These are phyloP conservation scores for Sphaerophoria rueppellii DNA, from an alignment of 2,888 invertebrate genomes.

Conservation along the genomic window DNA sequence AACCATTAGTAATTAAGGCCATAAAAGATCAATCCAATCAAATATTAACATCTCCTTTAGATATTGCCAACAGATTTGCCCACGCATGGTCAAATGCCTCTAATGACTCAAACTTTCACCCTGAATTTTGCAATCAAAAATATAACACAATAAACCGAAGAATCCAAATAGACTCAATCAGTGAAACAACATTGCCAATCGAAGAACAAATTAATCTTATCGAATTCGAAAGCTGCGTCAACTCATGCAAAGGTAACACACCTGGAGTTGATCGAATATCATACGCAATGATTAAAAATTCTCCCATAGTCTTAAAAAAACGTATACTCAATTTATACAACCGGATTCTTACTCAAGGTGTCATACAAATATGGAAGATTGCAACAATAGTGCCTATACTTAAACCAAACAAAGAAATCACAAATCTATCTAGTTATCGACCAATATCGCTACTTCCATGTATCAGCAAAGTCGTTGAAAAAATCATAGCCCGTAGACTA, in stretches of 20 bases:
- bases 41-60: slow-evolving; percentile 15
- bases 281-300: not conserved
- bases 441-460: not conserved
- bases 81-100: slow-evolving; percentile 6
- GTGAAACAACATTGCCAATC: not conserved
- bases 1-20: slow-evolving; percentile 18
- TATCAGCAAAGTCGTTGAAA: not conserved
- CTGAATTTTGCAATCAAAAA: slow-evolving; percentile 7
- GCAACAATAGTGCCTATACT: not conserved
- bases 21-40: slow-evolving; percentile 11
- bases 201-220: too few relatives aligned
- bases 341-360: not conserved
- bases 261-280: too few relatives aligned
- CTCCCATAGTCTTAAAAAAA: not conserved
- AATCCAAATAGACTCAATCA: not conserved
- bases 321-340: not conserved
- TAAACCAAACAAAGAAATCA: not conserved
- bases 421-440: not conserved
- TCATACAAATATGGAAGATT: not conserved
- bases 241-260: too few relatives aligned
- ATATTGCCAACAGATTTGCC: slow-evolving; percentile 15
- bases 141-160: not conserved
- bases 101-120: slow-evolving; percentile 9
- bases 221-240: too few relatives aligned
- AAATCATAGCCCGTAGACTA: not conserved